A percentile compares a stretch with the other conserved stretches of the same genome.
Evolutionary conservation across 2,113 vertebrate species (phyloP).

Genomic region (Sinocyclocheilus anshuiensis): DNA sequence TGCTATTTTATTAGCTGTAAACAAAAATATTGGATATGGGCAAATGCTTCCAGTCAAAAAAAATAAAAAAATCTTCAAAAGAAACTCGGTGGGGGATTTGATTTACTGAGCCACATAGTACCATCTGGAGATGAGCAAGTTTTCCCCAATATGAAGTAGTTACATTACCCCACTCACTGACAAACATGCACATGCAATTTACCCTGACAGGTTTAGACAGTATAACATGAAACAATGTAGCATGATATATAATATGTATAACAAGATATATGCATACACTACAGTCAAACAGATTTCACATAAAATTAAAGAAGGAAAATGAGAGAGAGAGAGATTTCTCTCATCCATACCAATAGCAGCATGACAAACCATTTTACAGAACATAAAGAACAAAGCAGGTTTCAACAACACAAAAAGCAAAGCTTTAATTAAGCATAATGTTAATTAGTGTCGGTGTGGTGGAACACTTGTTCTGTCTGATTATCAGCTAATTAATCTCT

Average conservation of each 20-base stretch:
- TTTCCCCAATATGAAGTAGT: not conserved
- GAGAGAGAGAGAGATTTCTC: not conserved
- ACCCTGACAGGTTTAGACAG: not conserved
- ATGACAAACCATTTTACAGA: constrained; percentile 39
- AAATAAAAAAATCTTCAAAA: not conserved
- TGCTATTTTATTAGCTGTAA: constrained; percentile 12
- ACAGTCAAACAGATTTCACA: not conserved
- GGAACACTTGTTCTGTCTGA: constrained; percentile 71
- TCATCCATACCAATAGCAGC: not conserved
- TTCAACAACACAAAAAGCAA: constrained; percentile 58
- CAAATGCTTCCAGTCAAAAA: not conserved
- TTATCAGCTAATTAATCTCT: constrained; percentile 78
- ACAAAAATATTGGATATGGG: constrained; percentile 11
- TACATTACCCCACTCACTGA: not conserved
- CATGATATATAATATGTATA: not conserved
- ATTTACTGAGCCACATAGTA: constrained; percentile 25
- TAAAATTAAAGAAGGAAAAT: not conserved
- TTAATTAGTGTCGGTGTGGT: constrained; percentile 68
- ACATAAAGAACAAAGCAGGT: constrained; percentile 37
- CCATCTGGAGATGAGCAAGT: not conserved
- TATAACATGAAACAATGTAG: not conserved
- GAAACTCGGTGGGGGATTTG: constrained; percentile 9
- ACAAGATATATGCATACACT: not conserved
- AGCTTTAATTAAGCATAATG: constrained; percentile 56
- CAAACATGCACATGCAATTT: not conserved